Evolutionary conservation across 2,888 invertebrate species (phyloP), one percentile per base, ranked within the genome.

Genomic region (Eurytoma adleriae): DNA sequence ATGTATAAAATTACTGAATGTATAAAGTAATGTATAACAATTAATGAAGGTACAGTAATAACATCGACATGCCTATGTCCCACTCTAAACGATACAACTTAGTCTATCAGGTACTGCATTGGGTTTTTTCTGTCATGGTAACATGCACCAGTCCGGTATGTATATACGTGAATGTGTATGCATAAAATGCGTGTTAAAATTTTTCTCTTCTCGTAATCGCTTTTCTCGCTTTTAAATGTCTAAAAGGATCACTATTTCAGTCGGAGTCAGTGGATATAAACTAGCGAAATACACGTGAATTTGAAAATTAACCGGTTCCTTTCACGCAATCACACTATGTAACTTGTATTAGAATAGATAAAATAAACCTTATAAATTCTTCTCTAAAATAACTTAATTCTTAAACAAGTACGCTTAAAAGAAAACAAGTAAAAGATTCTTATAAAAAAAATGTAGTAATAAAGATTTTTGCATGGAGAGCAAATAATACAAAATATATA

Each of bases 61-160:
- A 89, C 90, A 90, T 86, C 87, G 90, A 90, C 89, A 89, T 89
- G 86, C 85, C 86, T 88, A 89, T 87, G 86, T 88, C 87, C 88
- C 89, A 87, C 86, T 89, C 88, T 89, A 89, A 89, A 89, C 86
- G 87, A 89, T 89, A 90, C 86, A 89, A 89, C 90, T 90, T 90
- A 90, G 87, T 89, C 90, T 90, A 90, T 90, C 90, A 90, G 90
- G 90, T 90, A 90, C 90, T 89, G 89, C 84, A 86, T 88, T 89
- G 89, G 89, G 86, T 89, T 89, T 83, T 84, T 86, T 89, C 87
- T 90, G 90, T 90, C 90, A 90, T 90, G 90, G 90, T 90, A 90
- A 90, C 90, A 88, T 90, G 89, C 89, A 90, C 90, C 89, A 89
- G 88, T 90, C 87, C 89, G 88, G 87, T 89, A 87, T 87, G 85